Evolutionary conservation across 2,888 invertebrate genomes (phyloP), one percentile per base, ranked within the genome.

Genomic region (Apoda limacodes): DNA sequence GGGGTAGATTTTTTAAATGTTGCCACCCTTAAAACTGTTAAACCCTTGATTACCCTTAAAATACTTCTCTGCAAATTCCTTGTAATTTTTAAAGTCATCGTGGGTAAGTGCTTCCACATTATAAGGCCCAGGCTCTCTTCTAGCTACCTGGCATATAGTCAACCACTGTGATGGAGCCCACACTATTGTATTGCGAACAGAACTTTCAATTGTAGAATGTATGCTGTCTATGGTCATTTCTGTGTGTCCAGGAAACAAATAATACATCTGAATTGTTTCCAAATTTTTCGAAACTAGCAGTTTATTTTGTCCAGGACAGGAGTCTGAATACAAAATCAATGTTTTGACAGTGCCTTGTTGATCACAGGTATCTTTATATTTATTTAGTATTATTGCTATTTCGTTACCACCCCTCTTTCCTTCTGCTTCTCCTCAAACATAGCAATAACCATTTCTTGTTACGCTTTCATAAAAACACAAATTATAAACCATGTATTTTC

Each of bases 201-300:
- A 35, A 20, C 17, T 32, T 34, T 43, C 39, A 5, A 43, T 43
- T 9, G 30, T 32, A 9, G 39, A 22, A 22, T 43, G 41, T 6
- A 42, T 34, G 25, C 36, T 38, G 22, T 42, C 41, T 1, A 43
- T 39, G 7, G 37, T 30, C 43, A 42, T 43, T 17, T 40, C 32
- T 1, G 42, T 47, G 20, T 43, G 45, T 3, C 42, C 44, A 5
- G 46, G 41, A 1, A 46, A 22, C 12, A 46, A 21, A 28, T 43
- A 46, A 23, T 46, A 42, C 24, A 46, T 39, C 22, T 43, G 41
- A 26, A 44, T 43, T n/a, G n/a, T n/a, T n/a, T n/a, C n/a, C n/a
- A n/a, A n/a, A n/a, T n/a, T n/a, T n/a, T n/a, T n/a, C n/a, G n/a
- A n/a, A n/a, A n/a, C n/a, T n/a, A n/a, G n/a, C n/a, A n/a, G n/a